These are phyloP conservation scores for Baccha elongata DNA, from an alignment of 2,888 invertebrate species.

Conservation along the genomic window DNA sequence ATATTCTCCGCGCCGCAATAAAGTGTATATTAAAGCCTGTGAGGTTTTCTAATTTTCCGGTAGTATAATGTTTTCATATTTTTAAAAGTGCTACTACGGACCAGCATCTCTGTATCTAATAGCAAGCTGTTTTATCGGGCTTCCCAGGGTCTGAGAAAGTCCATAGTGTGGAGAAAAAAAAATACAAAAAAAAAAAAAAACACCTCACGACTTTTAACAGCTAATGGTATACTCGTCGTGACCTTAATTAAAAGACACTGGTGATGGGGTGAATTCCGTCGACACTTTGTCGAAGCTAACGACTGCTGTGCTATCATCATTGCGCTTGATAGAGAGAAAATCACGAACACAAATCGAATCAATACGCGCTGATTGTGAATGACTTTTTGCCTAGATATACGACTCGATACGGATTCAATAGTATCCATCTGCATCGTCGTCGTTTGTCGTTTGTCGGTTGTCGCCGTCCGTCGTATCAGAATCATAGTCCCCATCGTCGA, in stretches of 20 bases:
- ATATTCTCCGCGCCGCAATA: slow-evolving; percentile 11
- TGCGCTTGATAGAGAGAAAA: slow-evolving; percentile 64
- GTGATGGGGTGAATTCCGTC: slow-evolving; percentile 72
- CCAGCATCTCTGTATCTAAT: slow-evolving; percentile 9
- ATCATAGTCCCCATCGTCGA: slow-evolving; percentile 23
- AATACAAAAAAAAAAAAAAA: slow-evolving; percentile 3
- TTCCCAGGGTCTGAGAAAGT: slow-evolving; percentile 52
- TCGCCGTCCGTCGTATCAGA: background rate
- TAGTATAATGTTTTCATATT: slow-evolving; percentile 1
- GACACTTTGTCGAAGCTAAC: slow-evolving; percentile 65
- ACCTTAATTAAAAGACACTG: slow-evolving; percentile 70
- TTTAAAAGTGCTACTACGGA: slow-evolving; percentile 5
- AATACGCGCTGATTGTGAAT: slow-evolving; percentile 70
- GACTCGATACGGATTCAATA: slow-evolving; percentile 35
- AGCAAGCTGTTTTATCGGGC: slow-evolving; percentile 17
- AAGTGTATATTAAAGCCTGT: slow-evolving; percentile 44
- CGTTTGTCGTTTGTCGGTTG: slow-evolving; percentile 13
- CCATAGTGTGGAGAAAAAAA: background rate
- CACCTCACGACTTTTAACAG: slow-evolving; percentile 44
- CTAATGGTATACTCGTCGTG: slow-evolving; percentile 73
- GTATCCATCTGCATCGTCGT: slow-evolving; percentile 41
- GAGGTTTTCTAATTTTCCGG: slow-evolving; percentile 38
- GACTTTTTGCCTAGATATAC: slow-evolving; percentile 65
- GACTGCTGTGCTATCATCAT: slow-evolving; percentile 22
- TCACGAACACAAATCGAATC: slow-evolving; percentile 69